These are phyloP conservation scores for Gorsachius goisagi DNA, from an alignment of 2,113 vertebrate genomes.

Conservation along the genomic window DNA sequence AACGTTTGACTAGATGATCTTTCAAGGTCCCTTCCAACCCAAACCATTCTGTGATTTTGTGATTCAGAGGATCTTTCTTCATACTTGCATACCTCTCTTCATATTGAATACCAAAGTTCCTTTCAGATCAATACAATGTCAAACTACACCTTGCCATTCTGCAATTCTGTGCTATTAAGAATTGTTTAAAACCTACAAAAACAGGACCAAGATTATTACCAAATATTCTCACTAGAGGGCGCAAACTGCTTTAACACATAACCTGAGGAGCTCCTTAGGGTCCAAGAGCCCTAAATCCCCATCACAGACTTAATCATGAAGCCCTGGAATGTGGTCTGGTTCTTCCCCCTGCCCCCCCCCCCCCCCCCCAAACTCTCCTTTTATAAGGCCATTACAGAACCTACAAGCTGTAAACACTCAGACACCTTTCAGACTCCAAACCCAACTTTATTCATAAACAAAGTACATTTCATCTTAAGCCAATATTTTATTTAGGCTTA, in stretches of 20 bases:
- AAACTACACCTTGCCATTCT: neutral
- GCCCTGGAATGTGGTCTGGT: neutral
- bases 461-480: neutral
- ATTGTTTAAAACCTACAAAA: neutral
- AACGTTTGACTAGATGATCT: neutral
- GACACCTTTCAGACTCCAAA: neutral
- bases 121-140: neutral
- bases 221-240: constrained; percentile 11
- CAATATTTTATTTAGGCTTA: neutral
- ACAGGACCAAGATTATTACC: neutral
- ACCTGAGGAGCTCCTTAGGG: neutral
- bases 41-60: neutral
- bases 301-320: fast-evolving
- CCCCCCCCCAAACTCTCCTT: fast-evolving
- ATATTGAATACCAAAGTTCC: neutral
- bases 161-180: too few species aligned
- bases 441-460: neutral
- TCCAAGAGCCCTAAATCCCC: neutral
- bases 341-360: neutral
- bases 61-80: neutral
- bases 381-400: neutral
- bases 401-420: neutral
- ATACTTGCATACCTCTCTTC: neutral
- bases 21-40: neutral
- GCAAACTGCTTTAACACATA: neutral